phyloP scores from a whole-genome alignment of 2,888 invertebrate species.

The Tachina lurida region DNA sequence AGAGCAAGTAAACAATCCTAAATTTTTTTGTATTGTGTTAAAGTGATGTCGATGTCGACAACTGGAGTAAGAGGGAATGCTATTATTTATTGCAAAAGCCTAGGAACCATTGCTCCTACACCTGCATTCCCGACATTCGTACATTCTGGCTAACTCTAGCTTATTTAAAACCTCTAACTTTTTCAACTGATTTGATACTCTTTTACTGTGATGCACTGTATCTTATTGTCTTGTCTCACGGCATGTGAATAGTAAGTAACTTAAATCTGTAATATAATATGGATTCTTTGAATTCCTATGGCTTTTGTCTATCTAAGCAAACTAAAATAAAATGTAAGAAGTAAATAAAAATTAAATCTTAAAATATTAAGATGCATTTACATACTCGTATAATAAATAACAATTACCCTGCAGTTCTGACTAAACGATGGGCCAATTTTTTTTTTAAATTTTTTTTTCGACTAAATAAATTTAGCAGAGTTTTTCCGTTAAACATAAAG shows the following conservation, averaged over 20 bases:
- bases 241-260: neutral
- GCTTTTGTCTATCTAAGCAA: constrained; percentile 19
- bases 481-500: no score
- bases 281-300: constrained; percentile 17
- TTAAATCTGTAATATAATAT: neutral
- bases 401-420: neutral
- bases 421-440: neutral
- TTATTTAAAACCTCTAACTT: no score
- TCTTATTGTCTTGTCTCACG: neutral
- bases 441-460: neutral
- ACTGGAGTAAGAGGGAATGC: no score
- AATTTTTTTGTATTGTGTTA: no score
- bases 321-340: neutral
- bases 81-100: no score
- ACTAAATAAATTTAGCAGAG: no score
- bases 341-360: neutral
- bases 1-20: no score
- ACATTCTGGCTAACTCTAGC: no score
- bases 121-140: no score
- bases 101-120: no score
- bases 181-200: neutral
- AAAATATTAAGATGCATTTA: neutral
- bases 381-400: neutral
- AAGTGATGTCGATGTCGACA: no score
- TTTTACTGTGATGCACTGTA: neutral